Conservation (phyloP, 2,888 invertebrate species). For the Lycocerus yunnanus region DNA sequence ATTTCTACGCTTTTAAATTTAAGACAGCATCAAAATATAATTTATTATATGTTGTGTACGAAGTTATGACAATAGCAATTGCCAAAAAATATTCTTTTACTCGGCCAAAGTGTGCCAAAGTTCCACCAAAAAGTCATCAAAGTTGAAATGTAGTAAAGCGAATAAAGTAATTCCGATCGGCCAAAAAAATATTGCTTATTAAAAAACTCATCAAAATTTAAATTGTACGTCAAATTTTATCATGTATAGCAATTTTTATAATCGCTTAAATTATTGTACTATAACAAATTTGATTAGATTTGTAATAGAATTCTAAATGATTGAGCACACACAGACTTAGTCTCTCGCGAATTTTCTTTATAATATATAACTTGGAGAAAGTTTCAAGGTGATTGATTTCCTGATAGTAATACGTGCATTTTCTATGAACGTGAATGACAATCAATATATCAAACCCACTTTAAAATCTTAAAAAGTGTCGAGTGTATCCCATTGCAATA, state of each 20-base stretch:
- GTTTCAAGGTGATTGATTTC: conserved; percentile 1
- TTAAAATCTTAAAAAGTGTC: not conserved
- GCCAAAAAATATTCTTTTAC: not conserved
- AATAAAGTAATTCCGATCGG: too few relatives aligned
- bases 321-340: not conserved
- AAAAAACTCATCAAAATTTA: not conserved
- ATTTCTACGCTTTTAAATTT: too few relatives aligned
- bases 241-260: not conserved
- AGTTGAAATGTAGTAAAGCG: too few relatives aligned
- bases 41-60: too few relatives aligned
- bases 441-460: not conserved
- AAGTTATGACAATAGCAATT: too few relatives aligned
- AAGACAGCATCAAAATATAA: too few relatives aligned
- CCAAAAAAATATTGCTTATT: not conserved
- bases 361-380: not conserved
- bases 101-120: not conserved
- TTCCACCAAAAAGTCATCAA: too few relatives aligned
- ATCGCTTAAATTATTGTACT: not conserved
- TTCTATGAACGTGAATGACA: not conserved
- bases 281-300: not conserved
- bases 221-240: not conserved
- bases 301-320: not conserved
- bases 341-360: not conserved
- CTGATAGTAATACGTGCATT: not conserved
- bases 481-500: not conserved